Evolutionary conservation across 2,888 invertebrate species (phyloP), one percentile per base, ranked within the genome.

Genomic region (Drosophila picticornis): DNA sequence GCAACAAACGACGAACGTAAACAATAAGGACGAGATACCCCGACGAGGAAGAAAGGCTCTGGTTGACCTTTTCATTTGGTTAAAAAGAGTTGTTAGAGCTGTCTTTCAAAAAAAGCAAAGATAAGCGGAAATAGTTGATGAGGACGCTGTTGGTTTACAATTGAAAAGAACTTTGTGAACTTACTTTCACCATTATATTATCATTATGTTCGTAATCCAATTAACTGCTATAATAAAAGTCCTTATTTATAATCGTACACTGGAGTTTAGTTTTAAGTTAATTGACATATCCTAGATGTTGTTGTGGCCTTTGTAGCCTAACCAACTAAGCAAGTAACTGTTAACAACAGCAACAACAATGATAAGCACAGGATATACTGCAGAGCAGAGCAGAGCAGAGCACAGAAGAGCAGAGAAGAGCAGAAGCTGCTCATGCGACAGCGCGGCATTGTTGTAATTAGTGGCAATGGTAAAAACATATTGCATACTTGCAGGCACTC

Each of bases 401-500:
- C 34, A 75, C 51, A 50, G 48, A 40, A 58, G 53, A 55, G 62
- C 68, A 59, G 61, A 68, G 48, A 46, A 19, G 32, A 64, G 55
- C 51, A 72, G 55, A 58, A 65, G 73, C 82, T 63, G 88, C 71
- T 69, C 65, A 58, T 43, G 52, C 55, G 46, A 55, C 57, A 52
- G 38, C 43, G 77, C 78, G 67, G 76, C 58, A 72, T 34, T 31
- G 72, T 60, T 66, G 88, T 88, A 91, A 91, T 84, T 90, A 90
- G 90, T 88, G 90, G 87, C 84, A 90, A 88, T 88, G 68, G 77
- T 59, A 72, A 84, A 86, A 83, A 73, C 89, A 74, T 83, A 86
- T 86, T 74, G 89, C 90, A 90, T 88, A 90, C 84, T 84, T 90
- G 62, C 89, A 86, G 90, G 77, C 71, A 86, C 90, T 90, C 65